A percentile compares a stretch with the other conserved stretches of the same genome.
phyloP scores from a whole-genome alignment of 92 coral and sea anemone genomes.

The Bergia puertoricense region DNA sequence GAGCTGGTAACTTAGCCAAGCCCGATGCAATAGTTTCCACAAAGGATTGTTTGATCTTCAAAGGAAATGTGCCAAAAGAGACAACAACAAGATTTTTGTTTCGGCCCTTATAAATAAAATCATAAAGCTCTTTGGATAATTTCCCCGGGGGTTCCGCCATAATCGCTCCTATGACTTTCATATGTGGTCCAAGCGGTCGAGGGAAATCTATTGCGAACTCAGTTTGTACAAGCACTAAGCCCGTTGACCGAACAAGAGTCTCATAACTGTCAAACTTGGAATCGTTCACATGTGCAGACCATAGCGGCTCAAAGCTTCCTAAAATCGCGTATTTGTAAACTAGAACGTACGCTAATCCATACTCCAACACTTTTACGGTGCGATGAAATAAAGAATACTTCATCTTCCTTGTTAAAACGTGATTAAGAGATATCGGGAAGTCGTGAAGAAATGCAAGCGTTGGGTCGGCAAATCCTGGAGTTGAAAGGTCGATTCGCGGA shows the following conservation, averaged over 20 bases:
- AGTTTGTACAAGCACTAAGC: conserved; percentile 20
- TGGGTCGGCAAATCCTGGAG: neutral
- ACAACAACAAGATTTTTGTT: conserved; percentile 18
- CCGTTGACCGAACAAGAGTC: neutral
- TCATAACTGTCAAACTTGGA: neutral
- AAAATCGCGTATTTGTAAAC: neutral
- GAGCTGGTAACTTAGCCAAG: conserved; percentile 56
- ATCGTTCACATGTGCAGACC: neutral
- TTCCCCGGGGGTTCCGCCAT: neutral
- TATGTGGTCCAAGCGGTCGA: neutral
- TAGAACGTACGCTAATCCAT: neutral
- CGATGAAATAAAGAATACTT: neutral
- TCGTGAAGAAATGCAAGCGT: neutral
- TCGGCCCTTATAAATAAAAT: neutral
- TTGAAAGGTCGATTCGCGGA: neutral
- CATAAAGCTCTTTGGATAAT: neutral
- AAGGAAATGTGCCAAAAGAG: conserved; percentile 31
- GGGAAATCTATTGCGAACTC: conserved; percentile 7
- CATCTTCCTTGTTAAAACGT: neutral
- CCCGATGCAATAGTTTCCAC: conserved; percentile 63
- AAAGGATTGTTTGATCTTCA: conserved; percentile 29
- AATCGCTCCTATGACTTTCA: neutral
- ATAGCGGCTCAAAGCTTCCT: neutral
- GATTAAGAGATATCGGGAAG: neutral
- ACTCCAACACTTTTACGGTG: neutral